Evolutionary conservation across 2,113 vertebrate genomes (phyloP).

Genomic region (Sitta europaea): DNA sequence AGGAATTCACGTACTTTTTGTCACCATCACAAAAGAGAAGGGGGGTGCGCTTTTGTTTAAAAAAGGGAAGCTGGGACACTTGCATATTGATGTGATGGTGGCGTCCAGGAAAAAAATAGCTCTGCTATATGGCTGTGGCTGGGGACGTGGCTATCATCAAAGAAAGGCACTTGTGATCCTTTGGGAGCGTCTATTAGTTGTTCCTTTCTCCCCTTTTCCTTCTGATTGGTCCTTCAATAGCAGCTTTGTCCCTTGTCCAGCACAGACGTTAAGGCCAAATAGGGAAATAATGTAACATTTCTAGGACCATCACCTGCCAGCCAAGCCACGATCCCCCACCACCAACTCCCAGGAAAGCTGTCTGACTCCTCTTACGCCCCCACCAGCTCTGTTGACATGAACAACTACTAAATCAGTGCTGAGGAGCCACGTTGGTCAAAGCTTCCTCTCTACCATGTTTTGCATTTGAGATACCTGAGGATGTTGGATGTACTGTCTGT

Average conservation of each 20-base stretch:
- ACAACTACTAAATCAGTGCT: not conserved
- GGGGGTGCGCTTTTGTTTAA: not conserved
- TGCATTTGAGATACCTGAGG: not conserved
- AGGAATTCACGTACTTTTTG: not conserved
- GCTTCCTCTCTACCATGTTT: not conserved
- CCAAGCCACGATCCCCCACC: not conserved
- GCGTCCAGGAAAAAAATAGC: not conserved
- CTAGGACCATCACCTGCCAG: not conserved
- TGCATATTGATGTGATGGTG: not conserved
- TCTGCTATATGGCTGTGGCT: not conserved
- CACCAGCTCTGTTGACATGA: not conserved
- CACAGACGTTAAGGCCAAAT: not conserved
- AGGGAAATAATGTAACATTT: not conserved
- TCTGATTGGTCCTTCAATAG: not conserved
- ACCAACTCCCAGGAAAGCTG: not conserved
- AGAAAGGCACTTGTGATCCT: not conserved
- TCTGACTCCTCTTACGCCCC: not conserved
- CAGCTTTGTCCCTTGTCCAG: not conserved
- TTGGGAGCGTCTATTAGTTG: not conserved
- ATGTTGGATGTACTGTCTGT: not conserved
- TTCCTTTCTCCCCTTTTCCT: not conserved
- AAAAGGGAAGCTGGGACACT: not conserved
- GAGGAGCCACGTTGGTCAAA: not conserved
- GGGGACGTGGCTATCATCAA: not conserved
- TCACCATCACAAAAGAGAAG: not conserved